Evolutionary conservation across 2,888 invertebrate species (phyloP).

Genomic region (Rosalia funebris): DNA sequence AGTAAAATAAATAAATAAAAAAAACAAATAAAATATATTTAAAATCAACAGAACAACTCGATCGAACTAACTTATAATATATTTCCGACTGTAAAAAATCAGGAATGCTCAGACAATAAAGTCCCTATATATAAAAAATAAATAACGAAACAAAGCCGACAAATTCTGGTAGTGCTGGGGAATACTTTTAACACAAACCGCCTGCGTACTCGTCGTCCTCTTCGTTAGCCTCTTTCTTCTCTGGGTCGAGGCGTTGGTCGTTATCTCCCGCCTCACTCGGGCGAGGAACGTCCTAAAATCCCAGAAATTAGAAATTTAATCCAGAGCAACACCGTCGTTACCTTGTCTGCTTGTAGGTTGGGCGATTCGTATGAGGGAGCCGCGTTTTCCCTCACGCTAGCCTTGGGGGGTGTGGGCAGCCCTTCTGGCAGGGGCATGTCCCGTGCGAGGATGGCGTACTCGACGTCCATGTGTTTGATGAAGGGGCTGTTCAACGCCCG

Average conservation of each 20-base stretch:
- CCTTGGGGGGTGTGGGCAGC: constrained; percentile 67
- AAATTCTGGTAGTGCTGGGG: constrained; percentile 1
- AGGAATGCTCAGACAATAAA: not conserved
- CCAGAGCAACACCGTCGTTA: no score
- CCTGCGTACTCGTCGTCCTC: constrained; percentile 52
- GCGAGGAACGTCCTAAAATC: constrained; percentile 8
- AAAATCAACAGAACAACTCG: not conserved
- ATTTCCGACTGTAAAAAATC: not conserved
- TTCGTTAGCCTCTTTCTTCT: constrained; percentile 25
- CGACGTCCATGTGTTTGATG: constrained; percentile 92
- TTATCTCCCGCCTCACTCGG: constrained; percentile 39
- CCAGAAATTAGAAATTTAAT: not conserved
- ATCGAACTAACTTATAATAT: no score
- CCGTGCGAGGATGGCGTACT: constrained; percentile 81
- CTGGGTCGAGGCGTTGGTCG: constrained; percentile 7
- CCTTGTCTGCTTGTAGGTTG: constrained; percentile 62
- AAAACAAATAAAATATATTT: not conserved
- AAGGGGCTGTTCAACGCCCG: constrained; percentile 82
- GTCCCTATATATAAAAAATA: not conserved
- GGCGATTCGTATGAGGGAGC: constrained; percentile 74
- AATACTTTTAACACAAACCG: constrained; percentile 50
- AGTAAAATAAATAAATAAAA: not conserved
- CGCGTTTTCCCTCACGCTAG: constrained; percentile 66
- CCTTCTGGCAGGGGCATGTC: constrained; percentile 76
- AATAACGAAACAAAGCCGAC: constrained; percentile 2